Base-by-base conservation (phyloP, 2,888 invertebrate genomes). In the Cheilosia variabilis region DNA sequence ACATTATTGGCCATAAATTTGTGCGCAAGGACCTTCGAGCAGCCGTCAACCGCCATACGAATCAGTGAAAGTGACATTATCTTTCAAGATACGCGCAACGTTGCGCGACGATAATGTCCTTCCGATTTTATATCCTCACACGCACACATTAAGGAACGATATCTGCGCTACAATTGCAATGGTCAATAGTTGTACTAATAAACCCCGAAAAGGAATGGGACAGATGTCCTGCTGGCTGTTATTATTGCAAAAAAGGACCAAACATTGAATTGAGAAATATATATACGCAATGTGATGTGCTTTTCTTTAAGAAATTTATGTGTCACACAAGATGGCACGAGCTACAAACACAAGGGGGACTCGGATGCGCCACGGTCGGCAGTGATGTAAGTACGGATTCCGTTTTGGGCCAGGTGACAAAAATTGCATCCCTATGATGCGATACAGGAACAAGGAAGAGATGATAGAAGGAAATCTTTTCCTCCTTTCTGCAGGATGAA, bases 391-490 rank as follows among this genome's bases (percentile, higher is more conserved):
- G 73, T 73, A 73, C 73, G 69, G 83, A 71, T 57, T 63, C 52
- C 62, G 10, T 34, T 17, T 27, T 37, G 9, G 63, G 60, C 84
- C 84, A 84, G 84, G 84, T 84, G 84, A 80, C 80, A 84, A 84
- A 76, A 84, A 79, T 71, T 75, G 69, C 75, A 79, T 69, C 47
- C 37, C 43, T 52, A 62, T 68, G 62, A 62, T 73, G 52, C 50
- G 73, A 81, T 80, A 69, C 79, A 84, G 84, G 84, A 84, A 84
- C 80, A 84, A 75, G 84, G 79, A 83, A 83, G 68, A 50, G 62
- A 68, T 37, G 47, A 77, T 76, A 68, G 60, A 53, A 63, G 62
- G 63, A 78, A 63, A 69, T 78, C 60, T 53, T 34, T 53, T 50
- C 37, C n/a, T 45, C 31, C n/a, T 34, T 41, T 52, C 43, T 55